Evolutionary conservation across 1,140 invertebrate genomes (phyloP), one percentile per base, ranked within the genome.

Genomic region (Macrocentrus cingulum): DNA sequence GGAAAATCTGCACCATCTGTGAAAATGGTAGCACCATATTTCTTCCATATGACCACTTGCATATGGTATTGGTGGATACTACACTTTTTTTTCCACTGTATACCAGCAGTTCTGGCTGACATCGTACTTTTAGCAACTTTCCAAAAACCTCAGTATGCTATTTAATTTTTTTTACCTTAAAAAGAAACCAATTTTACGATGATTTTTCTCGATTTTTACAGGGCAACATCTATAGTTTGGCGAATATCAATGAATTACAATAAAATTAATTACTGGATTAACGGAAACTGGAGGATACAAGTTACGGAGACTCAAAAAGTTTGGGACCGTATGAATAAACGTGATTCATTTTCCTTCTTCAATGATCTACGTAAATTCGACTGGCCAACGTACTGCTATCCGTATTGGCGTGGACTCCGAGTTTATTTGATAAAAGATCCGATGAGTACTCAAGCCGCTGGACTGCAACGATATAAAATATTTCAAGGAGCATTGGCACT

Each of bases 351-450:
- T 15, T 58, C 81, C 1, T 88, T 87, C 64, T 77, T 83, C 61
- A 87, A 86, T 63, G 81, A 87, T 60, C 71, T 88, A 1, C 60
- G 67, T 0, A 48, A 67, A 2, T 56, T 90, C 1, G 74, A 84
- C 48, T 90, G 87, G 87, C 71, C 73, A 0, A 72, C 79, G 3
- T 89, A 84, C 66, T 82, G 86, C 52, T 64, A 73, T 8, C 79
- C 72, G 8, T 87, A 86, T 60, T 78, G 84, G 39, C 72, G 77
- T 25, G 87, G 86, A 1, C 66, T 83, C 11, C 68, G 87, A 32
- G 66, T 82, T 0, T 86, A 84, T 65, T 59, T 88, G 0, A 65
- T 88, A 0, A 86, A 87, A 61, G 87, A 88, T 60, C 78, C 83
- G 0, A 44, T 83, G 16, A 76, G 82, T 0, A 84, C 83, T 0